These are phyloP conservation scores for Cotesia glomerata DNA, from an alignment of 1,140 invertebrate genomes.

Conservation along the genomic window DNA sequence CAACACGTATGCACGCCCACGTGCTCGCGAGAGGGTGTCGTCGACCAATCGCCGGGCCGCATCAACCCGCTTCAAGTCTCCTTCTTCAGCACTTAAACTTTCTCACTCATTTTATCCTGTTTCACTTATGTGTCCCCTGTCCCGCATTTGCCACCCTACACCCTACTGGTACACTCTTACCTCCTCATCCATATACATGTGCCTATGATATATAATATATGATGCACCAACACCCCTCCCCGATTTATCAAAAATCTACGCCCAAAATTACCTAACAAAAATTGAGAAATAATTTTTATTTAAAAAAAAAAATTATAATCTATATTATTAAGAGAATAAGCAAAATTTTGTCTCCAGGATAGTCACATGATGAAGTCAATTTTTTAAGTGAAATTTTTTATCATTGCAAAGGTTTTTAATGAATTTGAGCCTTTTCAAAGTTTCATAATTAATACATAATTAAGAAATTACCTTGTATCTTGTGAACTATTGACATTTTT, in stretches of 20 bases:
- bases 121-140: not conserved
- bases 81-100: constrained; percentile 6
- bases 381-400: too few relatives aligned
- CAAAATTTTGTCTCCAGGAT: too few relatives aligned
- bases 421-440: too few relatives aligned
- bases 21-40: constrained; percentile 21
- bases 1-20: constrained; percentile 29
- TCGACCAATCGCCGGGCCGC: constrained; percentile 28
- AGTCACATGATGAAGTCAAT: too few relatives aligned
- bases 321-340: too few relatives aligned
- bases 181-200: not conserved
- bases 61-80: constrained; percentile 5
- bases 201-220: not conserved
- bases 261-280: too few relatives aligned
- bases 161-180: not conserved
- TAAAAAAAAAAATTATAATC: too few relatives aligned
- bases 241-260: not conserved
- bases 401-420: too few relatives aligned
- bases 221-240: not conserved
- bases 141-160: constrained; percentile 4
- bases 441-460: too few relatives aligned
- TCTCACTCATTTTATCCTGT: constrained; percentile 16
- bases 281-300: too few relatives aligned
- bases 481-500: too few relatives aligned
- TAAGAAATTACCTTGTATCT: too few relatives aligned